phyloP scores from a whole-genome alignment of 2,113 vertebrate species.

The Callipepla californica region DNA sequence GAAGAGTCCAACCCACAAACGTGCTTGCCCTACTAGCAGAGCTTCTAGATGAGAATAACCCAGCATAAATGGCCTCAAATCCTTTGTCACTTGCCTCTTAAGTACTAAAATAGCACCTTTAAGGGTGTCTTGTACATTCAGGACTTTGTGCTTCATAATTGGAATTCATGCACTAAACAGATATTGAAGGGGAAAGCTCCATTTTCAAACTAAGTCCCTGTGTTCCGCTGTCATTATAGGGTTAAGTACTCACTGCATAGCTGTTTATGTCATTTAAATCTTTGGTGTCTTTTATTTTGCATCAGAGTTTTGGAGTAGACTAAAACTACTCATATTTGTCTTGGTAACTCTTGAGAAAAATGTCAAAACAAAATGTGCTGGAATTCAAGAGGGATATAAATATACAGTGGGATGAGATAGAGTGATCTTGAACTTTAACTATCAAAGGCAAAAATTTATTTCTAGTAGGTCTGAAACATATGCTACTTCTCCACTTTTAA shows the following conservation, averaged over 20 bases:
- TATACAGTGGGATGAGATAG: conserved; percentile 55
- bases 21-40: background rate
- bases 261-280: background rate
- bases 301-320: background rate
- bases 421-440: conserved; percentile 37
- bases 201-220: background rate
- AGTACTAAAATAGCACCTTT: background rate
- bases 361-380: conserved; percentile 52
- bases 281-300: background rate
- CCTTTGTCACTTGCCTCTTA: background rate
- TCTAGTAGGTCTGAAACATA: conserved; percentile 31
- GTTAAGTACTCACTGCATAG: background rate
- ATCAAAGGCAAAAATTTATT: conserved; percentile 51
- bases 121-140: background rate
- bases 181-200: background rate
- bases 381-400: conserved; percentile 61
- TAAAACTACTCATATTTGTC: conserved; percentile 5
- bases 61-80: background rate
- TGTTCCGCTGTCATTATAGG: background rate
- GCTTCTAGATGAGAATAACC: background rate
- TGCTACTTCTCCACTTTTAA: conserved; percentile 7
- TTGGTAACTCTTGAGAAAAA: conserved; percentile 62
- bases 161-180: background rate
- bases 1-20: background rate
- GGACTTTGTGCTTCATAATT: background rate